Conservation (phyloP, 2,797 vertebrate genomes). For the Clarias platycephalus region DNA sequence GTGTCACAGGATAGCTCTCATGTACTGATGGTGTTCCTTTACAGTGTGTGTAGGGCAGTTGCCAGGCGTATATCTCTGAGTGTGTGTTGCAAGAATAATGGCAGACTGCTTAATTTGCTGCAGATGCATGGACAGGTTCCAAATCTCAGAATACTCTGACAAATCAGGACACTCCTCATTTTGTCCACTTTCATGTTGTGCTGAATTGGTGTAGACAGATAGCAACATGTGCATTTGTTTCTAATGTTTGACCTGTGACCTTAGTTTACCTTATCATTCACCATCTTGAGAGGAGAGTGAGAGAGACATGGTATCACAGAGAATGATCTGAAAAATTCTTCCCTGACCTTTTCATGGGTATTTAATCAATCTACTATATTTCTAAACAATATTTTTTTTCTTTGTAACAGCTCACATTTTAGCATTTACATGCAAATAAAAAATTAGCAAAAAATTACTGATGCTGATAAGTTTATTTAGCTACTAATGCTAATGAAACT, state of each 20-base stretch:
- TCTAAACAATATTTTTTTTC: not conserved
- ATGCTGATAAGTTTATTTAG: not conserved
- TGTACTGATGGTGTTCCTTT: constrained; percentile 10
- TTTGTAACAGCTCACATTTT: not conserved
- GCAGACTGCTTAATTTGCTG: not conserved
- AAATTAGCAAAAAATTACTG: not conserved
- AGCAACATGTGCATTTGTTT: not conserved
- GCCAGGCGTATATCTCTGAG: constrained; percentile 20
- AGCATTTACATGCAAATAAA: not conserved
- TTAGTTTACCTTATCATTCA: constrained; percentile 8
- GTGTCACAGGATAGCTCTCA: constrained; percentile 36
- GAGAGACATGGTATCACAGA: not conserved
- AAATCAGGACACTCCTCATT: not conserved
- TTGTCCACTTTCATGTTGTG: not conserved
- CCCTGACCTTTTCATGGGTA: not conserved
- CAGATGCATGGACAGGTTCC: constrained; percentile 11
- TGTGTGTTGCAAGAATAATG: constrained; percentile 7
- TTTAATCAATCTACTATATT: not conserved
- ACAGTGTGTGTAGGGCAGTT: constrained; percentile 27
- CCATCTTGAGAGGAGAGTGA: not conserved
- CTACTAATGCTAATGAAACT: not conserved
- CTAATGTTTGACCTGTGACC: constrained; percentile 37
- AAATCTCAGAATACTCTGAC: not conserved
- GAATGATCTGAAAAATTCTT: not conserved
- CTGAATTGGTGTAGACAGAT: not conserved